Evolutionary conservation across 2,797 vertebrate genomes (phyloP).

Genomic region (Paratrypauchen microcephalus): DNA sequence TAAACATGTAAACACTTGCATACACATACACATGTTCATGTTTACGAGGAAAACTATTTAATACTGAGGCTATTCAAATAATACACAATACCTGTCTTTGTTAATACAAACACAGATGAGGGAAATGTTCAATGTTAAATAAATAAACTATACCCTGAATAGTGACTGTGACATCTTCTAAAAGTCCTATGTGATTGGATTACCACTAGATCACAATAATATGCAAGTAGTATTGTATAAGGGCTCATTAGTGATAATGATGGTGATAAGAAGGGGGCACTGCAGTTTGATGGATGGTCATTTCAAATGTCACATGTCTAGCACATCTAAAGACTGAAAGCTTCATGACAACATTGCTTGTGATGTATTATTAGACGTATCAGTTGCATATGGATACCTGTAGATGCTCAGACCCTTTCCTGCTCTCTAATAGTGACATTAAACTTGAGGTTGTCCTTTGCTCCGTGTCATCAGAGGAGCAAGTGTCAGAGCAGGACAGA

Average conservation of each 20-base stretch:
- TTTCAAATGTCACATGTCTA: neutral
- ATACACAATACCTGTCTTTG: too few relatives aligned
- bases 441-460: neutral
- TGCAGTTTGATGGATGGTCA: neutral
- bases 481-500: slow-evolving; percentile 7
- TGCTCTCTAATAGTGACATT: neutral
- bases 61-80: too few relatives aligned
- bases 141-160: too few relatives aligned
- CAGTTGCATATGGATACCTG: neutral
- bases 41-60: neutral
- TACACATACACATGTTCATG: neutral
- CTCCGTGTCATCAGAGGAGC: neutral
- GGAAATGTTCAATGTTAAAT: too few relatives aligned
- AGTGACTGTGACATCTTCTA: too few relatives aligned
- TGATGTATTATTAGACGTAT: neutral
- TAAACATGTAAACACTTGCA: neutral
- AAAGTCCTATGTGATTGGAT: neutral
- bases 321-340: neutral
- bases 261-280: neutral
- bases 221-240: neutral
- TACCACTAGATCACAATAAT: neutral
- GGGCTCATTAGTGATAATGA: neutral
- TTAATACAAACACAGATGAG: too few relatives aligned
- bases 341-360: neutral
- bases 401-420: neutral